Conservation (phyloP, 2,888 invertebrate species). For the Eudasyphora cyanicolor region DNA sequence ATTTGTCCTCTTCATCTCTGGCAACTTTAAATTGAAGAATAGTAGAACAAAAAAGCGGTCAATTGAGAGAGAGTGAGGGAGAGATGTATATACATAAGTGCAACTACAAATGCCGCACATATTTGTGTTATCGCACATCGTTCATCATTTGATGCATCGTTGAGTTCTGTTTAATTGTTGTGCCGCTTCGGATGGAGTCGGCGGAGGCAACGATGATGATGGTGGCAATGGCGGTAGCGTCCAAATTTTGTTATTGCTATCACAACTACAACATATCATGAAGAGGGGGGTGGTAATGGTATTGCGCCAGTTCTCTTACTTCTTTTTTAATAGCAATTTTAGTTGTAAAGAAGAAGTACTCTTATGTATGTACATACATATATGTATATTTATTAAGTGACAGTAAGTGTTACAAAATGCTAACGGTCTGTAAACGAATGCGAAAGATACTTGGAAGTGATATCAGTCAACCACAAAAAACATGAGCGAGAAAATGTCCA, state of each 20-base stretch:
- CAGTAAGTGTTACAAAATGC: conserved; percentile 56
- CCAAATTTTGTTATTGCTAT: not conserved
- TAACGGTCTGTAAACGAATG: conserved; percentile 22
- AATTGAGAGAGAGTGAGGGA: conserved; percentile 3
- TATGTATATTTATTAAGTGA: conserved; percentile 33
- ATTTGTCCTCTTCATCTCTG: not conserved
- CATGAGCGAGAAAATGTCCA: not conserved
- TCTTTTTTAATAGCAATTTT: not conserved
- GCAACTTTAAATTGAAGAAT: not conserved
- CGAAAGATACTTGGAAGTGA: not conserved
- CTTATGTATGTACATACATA: no score
- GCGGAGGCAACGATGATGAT: not conserved
- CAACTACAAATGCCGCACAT: conserved; percentile 12
- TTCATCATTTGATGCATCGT: conserved; percentile 60
- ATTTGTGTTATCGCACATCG: conserved; percentile 51
- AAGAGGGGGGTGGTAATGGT: not conserved
- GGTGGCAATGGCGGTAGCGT: conserved; percentile 31
- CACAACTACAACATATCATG: not conserved
- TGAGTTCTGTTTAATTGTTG: conserved; percentile 55
- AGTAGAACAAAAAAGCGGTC: not conserved
- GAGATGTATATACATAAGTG: conserved; percentile 32
- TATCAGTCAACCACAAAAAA: not conserved
- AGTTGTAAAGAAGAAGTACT: not conserved
- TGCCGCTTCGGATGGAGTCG: not conserved
- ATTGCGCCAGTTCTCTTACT: not conserved